Evolutionary conservation across 2,888 invertebrate species (phyloP), one percentile per base, ranked within the genome.

Genomic region (Tipula helvola): DNA sequence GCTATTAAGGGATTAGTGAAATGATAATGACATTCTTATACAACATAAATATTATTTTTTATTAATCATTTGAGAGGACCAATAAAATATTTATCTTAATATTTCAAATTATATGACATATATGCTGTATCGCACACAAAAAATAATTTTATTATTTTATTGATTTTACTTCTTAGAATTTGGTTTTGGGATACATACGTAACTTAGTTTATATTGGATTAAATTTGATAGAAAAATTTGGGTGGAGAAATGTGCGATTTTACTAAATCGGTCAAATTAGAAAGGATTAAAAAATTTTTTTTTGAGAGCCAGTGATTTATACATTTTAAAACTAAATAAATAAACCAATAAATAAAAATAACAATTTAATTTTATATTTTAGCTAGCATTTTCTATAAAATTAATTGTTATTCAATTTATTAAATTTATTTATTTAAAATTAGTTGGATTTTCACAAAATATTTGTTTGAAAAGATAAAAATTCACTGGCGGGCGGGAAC

Each of bases 321-420:
- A 85, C 42, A 86, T 8, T 42, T 16, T 42, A 12, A 12, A 16
- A 13, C 10, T 41, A 86, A 47, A 44, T 44, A 86, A 44, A 86
- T 47, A 86, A 47, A 47, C 28, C 36, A 86, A 42, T 86, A 47
- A 86, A 71, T 71, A 71, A 71, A 86, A 47, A 36, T 47, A 86
- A 86, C 86, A 86, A 86, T 86, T 28, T 71, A 71, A 86, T 86
- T 86, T 86, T 86, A 86, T 86, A 44, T 52, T 44, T 86, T 86
- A 47, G 86, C 86, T 47, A 86, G 86, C 86, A 86, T 86, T 86
- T 86, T 52, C 41, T 85, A 85, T 42, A 85, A 42, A 85, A 85
- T 86, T 86, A 86, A 42, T 44, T 86, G 47, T 36, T 36, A 86
- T 39, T 10, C 44, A 28, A 71, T 71, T 71, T 71, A 71, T 71